Base-by-base conservation (phyloP, 2,797 vertebrate genomes). In the Podargus strigoides region DNA sequence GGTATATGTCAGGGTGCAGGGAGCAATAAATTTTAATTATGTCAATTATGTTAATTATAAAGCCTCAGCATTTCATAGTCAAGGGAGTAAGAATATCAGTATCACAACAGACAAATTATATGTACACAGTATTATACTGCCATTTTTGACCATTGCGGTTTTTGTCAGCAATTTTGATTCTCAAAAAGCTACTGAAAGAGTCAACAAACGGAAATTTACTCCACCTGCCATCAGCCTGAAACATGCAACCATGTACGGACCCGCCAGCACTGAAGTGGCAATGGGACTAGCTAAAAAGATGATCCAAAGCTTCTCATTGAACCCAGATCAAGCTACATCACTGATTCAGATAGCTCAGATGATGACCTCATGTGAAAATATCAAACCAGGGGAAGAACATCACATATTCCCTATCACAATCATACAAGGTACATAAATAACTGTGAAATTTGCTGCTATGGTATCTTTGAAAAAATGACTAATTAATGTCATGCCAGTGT, bases 261-360 rank as follows among this genome's bases (percentile, higher is more conserved):
- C 94, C 9, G 82, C 96, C 41, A 92, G 95, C 73, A 12, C 80
- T 36, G 94, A 80, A 50, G 94, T 80, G 50, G 87, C 97, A 1
- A 9, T 97, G 85, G 92, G 34, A 46, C 76, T 98, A 68, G 97
- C 97, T 24, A 21, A 62, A 12, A 95, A 97, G 67, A 96, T 98
- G 81, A 97, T 98, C 79, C 74, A 95, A 13, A 88, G 10, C 2
- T 97, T 98, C 92, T 93, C 84, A 1, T 41, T 98, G 90, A 98
- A 98, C 79, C 46, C 87, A 3, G 98, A 98, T 80, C 98, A 98
- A 89, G 97, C 97, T 4, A 16, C 86, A 3, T 97, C 98, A 4
- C 93, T 98, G 50, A 39, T 95, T 41, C 95, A 80, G 22, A 93
- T 98, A 55, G 98, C 97, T 36, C 79, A 62, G n/a, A 98, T 98